phyloP scores from a whole-genome alignment of 2,113 vertebrate species.

The Pelobates fuscus region DNA sequence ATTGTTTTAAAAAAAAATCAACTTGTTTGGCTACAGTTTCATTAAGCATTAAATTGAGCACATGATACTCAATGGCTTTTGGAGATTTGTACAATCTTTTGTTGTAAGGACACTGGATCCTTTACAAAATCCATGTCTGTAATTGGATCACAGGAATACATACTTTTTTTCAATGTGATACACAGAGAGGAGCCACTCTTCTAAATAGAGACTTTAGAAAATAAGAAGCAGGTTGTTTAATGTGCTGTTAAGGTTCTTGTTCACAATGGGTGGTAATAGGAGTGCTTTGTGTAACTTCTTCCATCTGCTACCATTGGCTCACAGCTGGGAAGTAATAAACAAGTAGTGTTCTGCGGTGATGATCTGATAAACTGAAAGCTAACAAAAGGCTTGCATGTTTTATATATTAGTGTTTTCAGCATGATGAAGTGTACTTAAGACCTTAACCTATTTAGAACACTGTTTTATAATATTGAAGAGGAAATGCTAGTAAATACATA shows the following conservation, averaged over 20 bases:
- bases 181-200: constrained; percentile 25
- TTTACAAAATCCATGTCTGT: constrained; percentile 24
- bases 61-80: constrained; percentile 5
- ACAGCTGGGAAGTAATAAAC: constrained; percentile 33
- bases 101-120: constrained; percentile 6
- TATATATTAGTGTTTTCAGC: no score
- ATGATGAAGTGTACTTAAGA: no score
- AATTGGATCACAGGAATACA: constrained; percentile 30
- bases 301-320: constrained; percentile 38
- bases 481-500: no score
- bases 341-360: constrained; percentile 30
- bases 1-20: no score
- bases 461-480: no score
- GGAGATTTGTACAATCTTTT: constrained; percentile 1
- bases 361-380: no score
- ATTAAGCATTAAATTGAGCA: background rate
- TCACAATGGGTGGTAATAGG: constrained; percentile 31
- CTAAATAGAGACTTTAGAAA: constrained; percentile 15
- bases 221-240: constrained; percentile 38
- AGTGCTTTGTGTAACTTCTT: constrained; percentile 36
- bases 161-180: constrained; percentile 9
- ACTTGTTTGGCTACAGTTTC: no score
- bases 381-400: background rate
- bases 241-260: constrained; percentile 19
- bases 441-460: no score